Percentiles rank a stretch among this genome's conserved stretches.
Conservation (phyloP, 2,113 vertebrate species). For the Microtus richardsoni region DNA sequence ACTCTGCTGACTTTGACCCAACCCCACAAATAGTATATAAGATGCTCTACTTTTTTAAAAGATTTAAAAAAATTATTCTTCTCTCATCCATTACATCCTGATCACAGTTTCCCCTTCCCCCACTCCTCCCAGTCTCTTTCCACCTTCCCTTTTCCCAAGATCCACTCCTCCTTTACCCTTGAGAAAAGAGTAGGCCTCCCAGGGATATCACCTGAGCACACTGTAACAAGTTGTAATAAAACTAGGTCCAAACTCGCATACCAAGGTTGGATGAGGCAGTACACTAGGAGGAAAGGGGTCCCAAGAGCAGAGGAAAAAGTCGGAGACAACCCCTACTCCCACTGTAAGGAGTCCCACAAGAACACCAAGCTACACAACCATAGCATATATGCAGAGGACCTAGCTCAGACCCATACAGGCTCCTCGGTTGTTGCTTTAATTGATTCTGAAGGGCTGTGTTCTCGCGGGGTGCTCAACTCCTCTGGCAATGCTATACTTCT, state of each 20-base stretch:
- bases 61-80: neutral
- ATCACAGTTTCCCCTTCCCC: neutral
- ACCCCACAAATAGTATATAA: neutral
- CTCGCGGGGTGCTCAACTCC: fast-evolving
- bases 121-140: neutral
- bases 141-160: neutral
- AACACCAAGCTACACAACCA: neutral
- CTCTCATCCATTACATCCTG: neutral
- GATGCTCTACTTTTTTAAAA: neutral
- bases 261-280: neutral
- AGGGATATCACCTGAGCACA: neutral
- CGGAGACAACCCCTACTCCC: neutral
- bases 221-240: neutral
- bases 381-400: neutral
- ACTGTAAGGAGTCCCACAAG: neutral
- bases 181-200: neutral
- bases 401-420: neutral
- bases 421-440: neutral
- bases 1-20: neutral
- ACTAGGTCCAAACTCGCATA: neutral
- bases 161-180: neutral
- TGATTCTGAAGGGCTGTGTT: neutral
- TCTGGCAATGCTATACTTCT: neutral
- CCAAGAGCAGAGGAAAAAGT: neutral
- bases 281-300: neutral